Base-by-base conservation (phyloP, 1,140 invertebrate species). In the Pseudomyrmex sp. region DNA sequence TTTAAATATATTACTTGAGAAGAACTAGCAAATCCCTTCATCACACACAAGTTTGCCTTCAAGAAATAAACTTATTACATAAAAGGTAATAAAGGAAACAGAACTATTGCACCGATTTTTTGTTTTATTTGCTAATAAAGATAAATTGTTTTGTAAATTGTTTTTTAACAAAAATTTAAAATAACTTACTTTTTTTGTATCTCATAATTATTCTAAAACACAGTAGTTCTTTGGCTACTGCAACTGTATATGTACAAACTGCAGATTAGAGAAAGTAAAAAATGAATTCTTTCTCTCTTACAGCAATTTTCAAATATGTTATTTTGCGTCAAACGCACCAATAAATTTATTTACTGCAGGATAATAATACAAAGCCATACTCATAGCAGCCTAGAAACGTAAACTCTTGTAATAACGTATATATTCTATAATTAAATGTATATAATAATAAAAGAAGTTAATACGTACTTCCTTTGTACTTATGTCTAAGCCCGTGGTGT, bases 291-390 rank as follows among this genome's bases (percentile, higher is more conserved):
- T 12, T 44, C n/a, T 44, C n/a, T 85, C 50, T 26, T 23, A 35
- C 0, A 72, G 9, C 8, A 15, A 8, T 58, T 70, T 23, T 23
- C 0, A 56, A 0, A 48, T 54, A 65, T 12, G 4, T 77, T 20
- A 70, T 12, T 70, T 15, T 35, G 35, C 35, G 13, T 58, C 0
- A 74, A 88, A 86, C 46, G 61, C 74, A 58, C 20, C 5, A 26
- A 92, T 69, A 69, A 92, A 90, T 77, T 90, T 50, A 69, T 73
- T 83, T 59, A 93, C n/a, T 20, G 59, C 66, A 12, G 86, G 83
- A 79, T 87, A 92, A 74, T 91, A 92, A 63, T 82, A 13, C 20
- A 61, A 74, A n/a, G 89, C 89, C 52, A 91, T 58, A 20, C 23
- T 58, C 8, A 76, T 69, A 20, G 86, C 82, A 84, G 90, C 87